Percentiles rank a stretch among this genome's conserved stretches.
These are phyloP conservation scores for Porites divaricata DNA, from an alignment of 92 coral and sea anemone species.

Conservation along the genomic window DNA sequence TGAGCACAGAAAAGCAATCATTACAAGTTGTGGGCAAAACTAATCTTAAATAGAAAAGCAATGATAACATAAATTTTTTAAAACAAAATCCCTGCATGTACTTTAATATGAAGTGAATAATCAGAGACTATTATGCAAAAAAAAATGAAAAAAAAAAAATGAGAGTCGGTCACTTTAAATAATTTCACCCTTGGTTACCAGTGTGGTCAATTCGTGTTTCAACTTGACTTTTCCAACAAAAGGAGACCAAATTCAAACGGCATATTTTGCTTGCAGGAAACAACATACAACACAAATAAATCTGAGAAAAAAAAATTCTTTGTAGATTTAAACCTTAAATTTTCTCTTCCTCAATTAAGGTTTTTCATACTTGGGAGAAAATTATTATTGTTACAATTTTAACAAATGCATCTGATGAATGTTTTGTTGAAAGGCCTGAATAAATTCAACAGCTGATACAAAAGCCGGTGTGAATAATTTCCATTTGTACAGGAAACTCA, in stretches of 20 bases:
- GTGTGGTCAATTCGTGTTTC: not conserved
- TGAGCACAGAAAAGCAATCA: not conserved
- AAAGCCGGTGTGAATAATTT: not conserved
- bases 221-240: not conserved
- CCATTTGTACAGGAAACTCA: slow-evolving; percentile 12
- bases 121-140: not conserved
- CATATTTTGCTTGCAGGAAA: not conserved
- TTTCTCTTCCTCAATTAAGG: not conserved
- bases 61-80: not conserved
- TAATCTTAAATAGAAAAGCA: too few species aligned
- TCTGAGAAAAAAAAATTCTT: not conserved
- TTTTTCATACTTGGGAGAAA: not conserved
- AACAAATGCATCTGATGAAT: not conserved
- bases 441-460: slow-evolving; percentile 29
- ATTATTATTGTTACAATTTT: not conserved
- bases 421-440: slow-evolving; percentile 4
- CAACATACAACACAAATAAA: not conserved
- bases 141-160: not conserved
- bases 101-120: not conserved
- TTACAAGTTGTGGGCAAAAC: too few species aligned
- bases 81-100: not conserved
- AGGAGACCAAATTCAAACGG: not conserved
- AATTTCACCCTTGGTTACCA: slow-evolving; percentile 7
- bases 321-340: too few species aligned
- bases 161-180: not conserved